phyloP scores from a whole-genome alignment of 2,113 vertebrate genomes.

The Corynorhinus townsendii region DNA sequence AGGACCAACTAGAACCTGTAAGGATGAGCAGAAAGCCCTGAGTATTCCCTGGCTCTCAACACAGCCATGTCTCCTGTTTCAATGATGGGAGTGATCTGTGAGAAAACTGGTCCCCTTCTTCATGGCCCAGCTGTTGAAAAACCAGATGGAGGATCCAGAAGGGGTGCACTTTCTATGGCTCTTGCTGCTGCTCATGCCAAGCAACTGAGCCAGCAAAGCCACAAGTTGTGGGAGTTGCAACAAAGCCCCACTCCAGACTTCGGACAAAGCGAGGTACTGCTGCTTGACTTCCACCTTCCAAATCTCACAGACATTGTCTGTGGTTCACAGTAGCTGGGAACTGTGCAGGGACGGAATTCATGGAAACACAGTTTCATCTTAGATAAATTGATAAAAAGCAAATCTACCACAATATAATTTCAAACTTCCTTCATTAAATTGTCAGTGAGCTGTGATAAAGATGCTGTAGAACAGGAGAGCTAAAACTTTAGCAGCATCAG shows the following conservation, averaged over 20 bases:
- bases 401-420: neutral
- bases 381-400: neutral
- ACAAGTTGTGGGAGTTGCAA: neutral
- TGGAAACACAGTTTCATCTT: neutral
- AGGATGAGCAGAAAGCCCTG: neutral
- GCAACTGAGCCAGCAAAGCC: neutral
- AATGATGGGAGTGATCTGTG: neutral
- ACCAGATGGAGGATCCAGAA: neutral
- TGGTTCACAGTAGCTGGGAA: neutral
- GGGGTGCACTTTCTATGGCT: neutral
- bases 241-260: neutral
- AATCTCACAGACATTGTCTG: rapidly evolving
- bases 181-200: neutral
- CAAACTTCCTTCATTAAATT: neutral
- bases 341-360: neutral
- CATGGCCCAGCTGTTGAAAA: neutral
- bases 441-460: neutral
- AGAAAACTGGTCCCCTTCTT: neutral
- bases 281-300: neutral
- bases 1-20: neutral
- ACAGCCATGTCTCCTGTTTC: neutral
- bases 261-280: neutral
- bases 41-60: neutral
- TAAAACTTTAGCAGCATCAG: neutral
- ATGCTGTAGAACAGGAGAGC: neutral